phyloP scores from a whole-genome alignment of 2,888 invertebrate genomes.

The Archips xylosteana region DNA sequence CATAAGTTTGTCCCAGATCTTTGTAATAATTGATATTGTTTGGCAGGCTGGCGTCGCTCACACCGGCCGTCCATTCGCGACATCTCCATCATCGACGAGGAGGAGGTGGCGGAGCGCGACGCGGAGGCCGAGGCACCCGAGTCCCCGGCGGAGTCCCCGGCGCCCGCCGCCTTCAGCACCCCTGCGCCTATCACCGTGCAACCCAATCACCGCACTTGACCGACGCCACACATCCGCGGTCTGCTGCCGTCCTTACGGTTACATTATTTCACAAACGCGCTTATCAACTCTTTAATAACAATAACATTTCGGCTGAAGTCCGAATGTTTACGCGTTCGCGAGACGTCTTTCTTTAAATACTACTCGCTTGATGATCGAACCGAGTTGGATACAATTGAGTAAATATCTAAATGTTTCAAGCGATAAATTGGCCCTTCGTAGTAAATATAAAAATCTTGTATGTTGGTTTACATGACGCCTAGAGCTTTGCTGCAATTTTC shows the following conservation, averaged over 20 bases:
- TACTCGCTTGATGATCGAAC: not conserved
- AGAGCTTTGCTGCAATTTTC: not conserved
- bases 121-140: slow-evolving; percentile 65
- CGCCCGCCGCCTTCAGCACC: slow-evolving; percentile 63
- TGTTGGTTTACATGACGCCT: not conserved
- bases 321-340: slow-evolving; percentile 20
- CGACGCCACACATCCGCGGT: slow-evolving; percentile 12
- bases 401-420: not conserved
- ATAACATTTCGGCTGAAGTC: slow-evolving; percentile 8
- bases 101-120: slow-evolving; percentile 88
- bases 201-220: slow-evolving; percentile 70
- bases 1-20: not conserved
- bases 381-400: not conserved
- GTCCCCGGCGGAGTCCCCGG: slow-evolving; percentile 53
- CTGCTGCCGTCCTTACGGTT: not conserved
- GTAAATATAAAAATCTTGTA: not conserved
- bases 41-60: slow-evolving; percentile 90
- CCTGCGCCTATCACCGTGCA: slow-evolving; percentile 78
- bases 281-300: not conserved
- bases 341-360: not conserved
- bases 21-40: slow-evolving; percentile 11
- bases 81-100: slow-evolving; percentile 94
- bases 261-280: not conserved
- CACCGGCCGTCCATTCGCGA: slow-evolving; percentile 94
- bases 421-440: not conserved